Evolutionary conservation across 2,113 vertebrate genomes (phyloP), one percentile per base, ranked within the genome.

Genomic region (Odontophorus gujanensis): DNA sequence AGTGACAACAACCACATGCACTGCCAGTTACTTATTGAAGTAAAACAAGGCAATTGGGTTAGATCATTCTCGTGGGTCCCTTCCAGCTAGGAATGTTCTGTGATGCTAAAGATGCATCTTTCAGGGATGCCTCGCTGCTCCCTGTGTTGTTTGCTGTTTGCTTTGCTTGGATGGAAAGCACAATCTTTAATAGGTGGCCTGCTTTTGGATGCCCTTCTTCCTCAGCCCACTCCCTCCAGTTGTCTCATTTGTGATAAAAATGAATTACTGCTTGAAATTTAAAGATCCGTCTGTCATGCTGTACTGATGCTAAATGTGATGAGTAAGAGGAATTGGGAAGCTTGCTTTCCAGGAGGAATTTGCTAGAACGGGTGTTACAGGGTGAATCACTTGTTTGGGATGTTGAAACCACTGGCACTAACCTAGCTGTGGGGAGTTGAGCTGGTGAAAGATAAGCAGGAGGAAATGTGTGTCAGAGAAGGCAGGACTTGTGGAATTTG

Each of bases 111-210:
- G 11, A 16, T 61, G 45, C 18, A 26, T 24, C 34, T 36, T 43
- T 1, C 19, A n/a, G 26, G 19, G 48, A 30, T 34, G 34, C 9
- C 48, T 61, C 1, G 0, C 9, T 19, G 3, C 32, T 34, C 26
- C 24, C 10, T 20, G 14, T 24, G 10, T 8, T 69, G 21, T 36
- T 74, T 71, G 21, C 20, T 22, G 3, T 40, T 73, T 71, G 13
- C 20, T 77, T 58, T 50, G 14, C 58, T 43, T 42, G 43, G 6
- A 10, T 81, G n/a, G 19, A 51, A 77, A 69, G 32, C 19, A 25
- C 28, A 24, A 4, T 32, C 30, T 77, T 57, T 36, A 26, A 26
- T 6, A 24, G 2, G 3, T 28, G 26, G 51, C 51, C 26, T 5
- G 26, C 28, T 47, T 51, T 28, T 24, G 2, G 3, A 51, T 45